Percentiles rank a stretch among this genome's conserved stretches.
phyloP scores from a whole-genome alignment of 2,797 vertebrate species.

The Mormyrus proboscirostris region DNA sequence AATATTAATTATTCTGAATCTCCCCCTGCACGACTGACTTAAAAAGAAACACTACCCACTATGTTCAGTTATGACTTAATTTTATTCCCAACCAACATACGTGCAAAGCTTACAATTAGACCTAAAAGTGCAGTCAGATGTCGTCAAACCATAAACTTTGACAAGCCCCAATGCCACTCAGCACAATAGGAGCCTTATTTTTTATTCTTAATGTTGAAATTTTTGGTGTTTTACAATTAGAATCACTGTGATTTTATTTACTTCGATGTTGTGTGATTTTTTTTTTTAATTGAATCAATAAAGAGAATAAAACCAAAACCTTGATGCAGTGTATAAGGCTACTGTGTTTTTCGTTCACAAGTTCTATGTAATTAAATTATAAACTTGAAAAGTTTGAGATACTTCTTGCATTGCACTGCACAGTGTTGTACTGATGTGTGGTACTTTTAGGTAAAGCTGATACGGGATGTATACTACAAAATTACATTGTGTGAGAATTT shows the following conservation, averaged over 20 bases:
- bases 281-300: background rate
- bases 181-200: slow-evolving; percentile 10
- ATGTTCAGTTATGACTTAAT: background rate
- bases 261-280: slow-evolving; percentile 7
- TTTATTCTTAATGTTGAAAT: background rate
- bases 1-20: background rate
- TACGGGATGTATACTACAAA: background rate
- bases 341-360: background rate
- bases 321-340: background rate
- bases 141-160: background rate
- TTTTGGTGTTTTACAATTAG: slow-evolving; percentile 12
- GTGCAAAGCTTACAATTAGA: background rate
- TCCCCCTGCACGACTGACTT: background rate
- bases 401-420: background rate
- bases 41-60: background rate
- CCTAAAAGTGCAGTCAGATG: background rate
- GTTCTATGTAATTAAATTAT: background rate
- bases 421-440: background rate
- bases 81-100: background rate
- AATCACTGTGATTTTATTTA: slow-evolving; percentile 15
- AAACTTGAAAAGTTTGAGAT: background rate
- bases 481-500: background rate
- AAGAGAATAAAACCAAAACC: background rate
- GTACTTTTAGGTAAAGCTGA: background rate
- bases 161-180: background rate